A percentile compares a stretch with the other conserved stretches of the same genome.
Evolutionary conservation across 2,888 invertebrate species (phyloP).

Genomic region (Diadromus collaris): DNA sequence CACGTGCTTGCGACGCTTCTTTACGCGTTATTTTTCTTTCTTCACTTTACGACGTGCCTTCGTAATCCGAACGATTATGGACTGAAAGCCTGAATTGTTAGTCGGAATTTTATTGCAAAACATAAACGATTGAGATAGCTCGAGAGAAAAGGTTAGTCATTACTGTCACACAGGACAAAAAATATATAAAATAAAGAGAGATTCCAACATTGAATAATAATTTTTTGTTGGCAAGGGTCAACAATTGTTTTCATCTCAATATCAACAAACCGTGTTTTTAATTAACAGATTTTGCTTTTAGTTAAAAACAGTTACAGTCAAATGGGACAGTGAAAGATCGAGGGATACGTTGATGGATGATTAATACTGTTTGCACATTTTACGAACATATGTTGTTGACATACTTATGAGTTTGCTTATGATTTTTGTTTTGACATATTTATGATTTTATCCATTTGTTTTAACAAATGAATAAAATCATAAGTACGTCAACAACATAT

Average conservation of each 20-base stretch:
- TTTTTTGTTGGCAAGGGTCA: neutral
- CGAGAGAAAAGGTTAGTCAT: neutral
- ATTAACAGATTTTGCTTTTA: no score
- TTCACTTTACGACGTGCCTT: neutral
- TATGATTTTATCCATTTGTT: no score
- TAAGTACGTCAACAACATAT: neutral
- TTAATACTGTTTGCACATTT: neutral
- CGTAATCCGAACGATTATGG: neutral
- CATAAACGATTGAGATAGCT: neutral
- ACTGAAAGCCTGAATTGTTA: neutral
- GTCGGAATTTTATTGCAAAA: neutral
- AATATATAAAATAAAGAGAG: neutral
- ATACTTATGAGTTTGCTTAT: no score
- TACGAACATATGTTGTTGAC: neutral
- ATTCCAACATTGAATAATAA: neutral
- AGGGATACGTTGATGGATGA: neutral
- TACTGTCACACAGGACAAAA: neutral
- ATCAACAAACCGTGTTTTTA: neutral
- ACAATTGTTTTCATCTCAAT: no score
- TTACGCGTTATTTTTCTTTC: neutral
- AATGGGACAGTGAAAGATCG: conserved; percentile 1
- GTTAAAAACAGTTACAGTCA: no score
- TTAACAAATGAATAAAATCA: no score
- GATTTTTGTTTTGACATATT: no score
- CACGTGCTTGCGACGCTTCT: neutral